phyloP scores from a whole-genome alignment of 2,888 invertebrate genomes.

The Ennomos fuscantarius region DNA sequence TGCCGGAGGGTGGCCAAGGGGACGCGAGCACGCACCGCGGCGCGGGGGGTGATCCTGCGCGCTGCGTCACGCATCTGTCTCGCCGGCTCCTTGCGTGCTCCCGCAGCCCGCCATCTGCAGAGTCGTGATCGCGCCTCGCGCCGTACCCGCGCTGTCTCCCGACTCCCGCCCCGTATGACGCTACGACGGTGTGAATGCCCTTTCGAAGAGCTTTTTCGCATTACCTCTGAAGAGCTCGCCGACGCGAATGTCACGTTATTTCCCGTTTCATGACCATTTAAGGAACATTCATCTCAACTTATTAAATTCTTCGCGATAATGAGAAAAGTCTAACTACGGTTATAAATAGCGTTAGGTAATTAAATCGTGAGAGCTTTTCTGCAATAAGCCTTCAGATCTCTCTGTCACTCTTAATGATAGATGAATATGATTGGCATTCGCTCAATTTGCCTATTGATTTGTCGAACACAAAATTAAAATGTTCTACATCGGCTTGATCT shows the following conservation, averaged over 20 bases:
- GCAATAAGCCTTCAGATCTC: slow-evolving; percentile 7
- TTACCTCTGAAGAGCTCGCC: slow-evolving; percentile 25
- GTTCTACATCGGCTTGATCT: slow-evolving; percentile 22
- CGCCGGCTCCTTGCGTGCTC: slow-evolving; percentile 74
- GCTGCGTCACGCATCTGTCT: slow-evolving; percentile 84
- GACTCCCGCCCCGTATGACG: slow-evolving; percentile 46
- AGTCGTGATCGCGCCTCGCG: slow-evolving; percentile 47
- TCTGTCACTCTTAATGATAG: slow-evolving; percentile 11
- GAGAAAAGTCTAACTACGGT: slow-evolving; percentile 17
- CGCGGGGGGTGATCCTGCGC: slow-evolving; percentile 77
- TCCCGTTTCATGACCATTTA: slow-evolving; percentile 15
- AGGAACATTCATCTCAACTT: slow-evolving; percentile 26
- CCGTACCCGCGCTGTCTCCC: slow-evolving; percentile 39
- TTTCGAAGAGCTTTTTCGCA: slow-evolving; percentile 44
- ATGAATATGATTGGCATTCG: slow-evolving; percentile 25
- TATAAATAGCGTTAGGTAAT: slow-evolving; percentile 19
- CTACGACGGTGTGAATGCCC: slow-evolving; percentile 63
- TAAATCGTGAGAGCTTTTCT: slow-evolving; percentile 22
- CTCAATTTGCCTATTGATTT: slow-evolving; percentile 31
- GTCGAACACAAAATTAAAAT: slow-evolving; percentile 32
- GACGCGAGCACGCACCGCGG: slow-evolving; percentile 62
- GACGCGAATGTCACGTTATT: slow-evolving; percentile 24
- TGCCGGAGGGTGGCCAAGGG: slow-evolving; percentile 51
- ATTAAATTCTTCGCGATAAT: slow-evolving; percentile 30
- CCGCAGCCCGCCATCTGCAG: slow-evolving; percentile 78